Conservation (phyloP, 2,113 vertebrate genomes). For the Centropus bengalensis region DNA sequence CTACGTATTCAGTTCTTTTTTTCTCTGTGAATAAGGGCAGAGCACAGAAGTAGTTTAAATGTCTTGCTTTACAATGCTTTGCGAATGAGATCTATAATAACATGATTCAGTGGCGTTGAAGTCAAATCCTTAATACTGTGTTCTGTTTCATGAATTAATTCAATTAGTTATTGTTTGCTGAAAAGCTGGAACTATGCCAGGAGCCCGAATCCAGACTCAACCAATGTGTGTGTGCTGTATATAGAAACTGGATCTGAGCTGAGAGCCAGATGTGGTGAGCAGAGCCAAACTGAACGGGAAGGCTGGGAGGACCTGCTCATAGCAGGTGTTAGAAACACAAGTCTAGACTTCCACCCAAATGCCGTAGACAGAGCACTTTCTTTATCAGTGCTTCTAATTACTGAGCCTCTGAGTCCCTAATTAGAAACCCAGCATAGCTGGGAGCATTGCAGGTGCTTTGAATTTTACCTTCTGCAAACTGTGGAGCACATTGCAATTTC, state of each 20-base stretch:
- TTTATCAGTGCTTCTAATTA: background rate
- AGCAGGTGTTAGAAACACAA: background rate
- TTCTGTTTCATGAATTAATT: conserved; percentile 30
- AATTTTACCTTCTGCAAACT: background rate
- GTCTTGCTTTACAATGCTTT: background rate
- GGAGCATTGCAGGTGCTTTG: background rate
- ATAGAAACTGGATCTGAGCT: background rate
- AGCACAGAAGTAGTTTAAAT: background rate
- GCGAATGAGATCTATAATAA: background rate
- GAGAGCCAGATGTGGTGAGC: background rate
- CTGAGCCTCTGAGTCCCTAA: background rate
- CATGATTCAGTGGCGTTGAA: background rate
- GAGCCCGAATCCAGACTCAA: background rate
- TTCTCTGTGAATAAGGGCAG: background rate
- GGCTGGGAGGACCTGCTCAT: background rate
- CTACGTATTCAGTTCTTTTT: background rate
- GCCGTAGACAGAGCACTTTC: background rate
- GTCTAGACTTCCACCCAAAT: background rate
- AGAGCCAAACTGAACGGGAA: background rate
- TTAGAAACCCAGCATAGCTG: background rate
- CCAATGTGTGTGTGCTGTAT: fast-evolving
- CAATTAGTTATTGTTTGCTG: conserved; percentile 6
- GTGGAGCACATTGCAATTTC: background rate
- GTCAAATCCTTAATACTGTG: background rate
- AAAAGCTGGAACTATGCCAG: background rate